Evolutionary conservation across 2,113 vertebrate genomes (phyloP), one percentile per base, ranked within the genome.

Genomic region (Pleuronectes platessa): DNA sequence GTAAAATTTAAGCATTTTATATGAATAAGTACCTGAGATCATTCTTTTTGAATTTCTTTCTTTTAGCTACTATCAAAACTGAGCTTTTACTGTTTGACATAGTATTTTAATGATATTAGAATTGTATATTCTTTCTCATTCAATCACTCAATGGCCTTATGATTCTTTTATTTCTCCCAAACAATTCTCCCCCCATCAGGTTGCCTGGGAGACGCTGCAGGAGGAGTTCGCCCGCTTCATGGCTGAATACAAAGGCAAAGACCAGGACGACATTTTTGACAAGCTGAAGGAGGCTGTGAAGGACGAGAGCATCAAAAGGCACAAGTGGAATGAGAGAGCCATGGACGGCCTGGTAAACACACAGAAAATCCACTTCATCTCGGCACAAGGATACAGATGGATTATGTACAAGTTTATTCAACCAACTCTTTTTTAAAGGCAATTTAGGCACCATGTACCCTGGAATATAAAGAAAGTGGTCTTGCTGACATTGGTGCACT

Each of bases 151-250:
- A 3, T 68, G 31, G 1, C 18, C 10, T 68, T 68, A 20, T 62
- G 9, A 60, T 23, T 9, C 5, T 62, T 20, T 11, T 73, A 20
- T 83, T 18, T 60, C 15, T 47, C 61, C 27, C 31, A 23, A 7
- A 21, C 27, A 27, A 26, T 82, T 78, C 56, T 60, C 23, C 42
- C 20, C 20, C 14, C 26, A 15, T 53, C 81, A 99, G 98, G 96
- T 99, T 82, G 98, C 98, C 45, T 99, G 98, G 98, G 97, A 98
- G 91, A 98, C 97, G 0, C 92, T 99, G 71, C 98, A 99, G 91
- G 96, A 98, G 73, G 98, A 99, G 90, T 99, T 99, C 94, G 95
- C 97, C 4, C 97, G 96, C 76, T 99, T 99, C 89, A 99, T 99
- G 96, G 97, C 97, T 6, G 98, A 99, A 88, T 96, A 96, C 79